phyloP scores from a whole-genome alignment of 2,113 vertebrate genomes.

The Catagonus wagneri region DNA sequence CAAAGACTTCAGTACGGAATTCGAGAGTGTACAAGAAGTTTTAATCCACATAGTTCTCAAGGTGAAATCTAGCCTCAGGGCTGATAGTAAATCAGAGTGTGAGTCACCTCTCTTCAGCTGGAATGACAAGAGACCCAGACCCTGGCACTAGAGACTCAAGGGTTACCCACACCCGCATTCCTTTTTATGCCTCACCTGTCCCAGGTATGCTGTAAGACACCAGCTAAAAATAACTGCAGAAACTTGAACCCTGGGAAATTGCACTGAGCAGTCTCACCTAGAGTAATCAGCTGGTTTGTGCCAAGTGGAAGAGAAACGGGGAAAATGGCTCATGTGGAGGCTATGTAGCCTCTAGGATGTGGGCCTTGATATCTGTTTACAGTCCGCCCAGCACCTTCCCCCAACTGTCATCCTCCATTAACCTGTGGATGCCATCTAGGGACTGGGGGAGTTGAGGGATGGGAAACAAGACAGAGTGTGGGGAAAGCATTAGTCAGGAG shows the following conservation, averaged over 20 bases:
- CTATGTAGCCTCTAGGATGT: not conserved
- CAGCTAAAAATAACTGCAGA: conserved; percentile 85
- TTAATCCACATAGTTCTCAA: not conserved
- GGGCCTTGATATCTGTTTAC: not conserved
- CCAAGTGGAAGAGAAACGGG: not conserved
- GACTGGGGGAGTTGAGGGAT: not conserved
- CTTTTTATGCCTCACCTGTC: conserved; percentile 85
- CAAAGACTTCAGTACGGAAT: not conserved
- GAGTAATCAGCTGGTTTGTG: not conserved
- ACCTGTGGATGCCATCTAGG: not conserved
- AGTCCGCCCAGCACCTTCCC: not conserved
- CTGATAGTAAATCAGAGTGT: conserved; percentile 48
- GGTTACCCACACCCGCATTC: conserved; percentile 84
- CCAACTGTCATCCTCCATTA: not conserved
- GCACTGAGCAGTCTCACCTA: not conserved
- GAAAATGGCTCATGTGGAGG: not conserved
- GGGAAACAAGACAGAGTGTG: fast-evolving
- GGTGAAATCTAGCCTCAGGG: conserved; percentile 37
- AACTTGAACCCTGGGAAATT: conserved; percentile 74
- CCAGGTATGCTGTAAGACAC: conserved; percentile 82
- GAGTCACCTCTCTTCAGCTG: conserved; percentile 65
- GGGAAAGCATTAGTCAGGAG: not conserved
- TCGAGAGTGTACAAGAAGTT: not conserved
- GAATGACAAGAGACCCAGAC: conserved; percentile 74
- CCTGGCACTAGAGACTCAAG: conserved; percentile 74